Conservation (phyloP, 2,888 invertebrate genomes). For the Malthinus flaveolus region DNA sequence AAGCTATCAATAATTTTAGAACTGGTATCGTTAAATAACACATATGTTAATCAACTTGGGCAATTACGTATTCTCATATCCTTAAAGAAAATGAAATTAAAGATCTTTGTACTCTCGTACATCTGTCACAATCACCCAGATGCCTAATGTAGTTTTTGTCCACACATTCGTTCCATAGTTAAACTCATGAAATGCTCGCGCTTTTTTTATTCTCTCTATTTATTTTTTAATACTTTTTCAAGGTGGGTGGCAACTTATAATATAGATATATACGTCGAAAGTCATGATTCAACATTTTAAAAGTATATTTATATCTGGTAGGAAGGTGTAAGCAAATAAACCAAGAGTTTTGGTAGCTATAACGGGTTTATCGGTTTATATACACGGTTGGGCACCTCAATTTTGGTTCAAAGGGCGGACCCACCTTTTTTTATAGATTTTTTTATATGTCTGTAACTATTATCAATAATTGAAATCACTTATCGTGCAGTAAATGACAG, state of each 20-base stretch:
- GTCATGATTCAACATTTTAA: slow-evolving; percentile 39
- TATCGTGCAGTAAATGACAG: too few species aligned
- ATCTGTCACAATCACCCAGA: slow-evolving; percentile 35
- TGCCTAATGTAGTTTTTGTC: slow-evolving; percentile 36
- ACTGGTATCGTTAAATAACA: slow-evolving; percentile 14
- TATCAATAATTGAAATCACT: too few species aligned
- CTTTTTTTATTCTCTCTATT: slow-evolving; percentile 22
- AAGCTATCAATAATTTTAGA: slow-evolving; percentile 12
- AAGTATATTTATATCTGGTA: slow-evolving; percentile 30
- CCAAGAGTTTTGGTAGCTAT: slow-evolving; percentile 12
- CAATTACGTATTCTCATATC: slow-evolving; percentile 21
- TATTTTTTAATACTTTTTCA: slow-evolving; percentile 28
- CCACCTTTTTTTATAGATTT: too few species aligned
- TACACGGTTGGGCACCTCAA: too few species aligned
- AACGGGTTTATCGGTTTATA: not conserved
- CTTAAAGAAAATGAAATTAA: slow-evolving; percentile 24
- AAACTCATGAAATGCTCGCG: slow-evolving; percentile 15
- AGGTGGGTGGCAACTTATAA: slow-evolving; percentile 43
- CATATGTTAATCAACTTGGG: slow-evolving; percentile 22
- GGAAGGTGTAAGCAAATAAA: slow-evolving; percentile 27
- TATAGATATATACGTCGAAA: slow-evolving; percentile 43
- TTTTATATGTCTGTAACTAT: too few species aligned
- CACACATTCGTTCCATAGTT: slow-evolving; percentile 32
- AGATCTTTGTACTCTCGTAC: slow-evolving; percentile 22
- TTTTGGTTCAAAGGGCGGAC: too few species aligned